Evolutionary conservation across 2,797 vertebrate species (phyloP).

Genomic region (Macropodus opercularis): DNA sequence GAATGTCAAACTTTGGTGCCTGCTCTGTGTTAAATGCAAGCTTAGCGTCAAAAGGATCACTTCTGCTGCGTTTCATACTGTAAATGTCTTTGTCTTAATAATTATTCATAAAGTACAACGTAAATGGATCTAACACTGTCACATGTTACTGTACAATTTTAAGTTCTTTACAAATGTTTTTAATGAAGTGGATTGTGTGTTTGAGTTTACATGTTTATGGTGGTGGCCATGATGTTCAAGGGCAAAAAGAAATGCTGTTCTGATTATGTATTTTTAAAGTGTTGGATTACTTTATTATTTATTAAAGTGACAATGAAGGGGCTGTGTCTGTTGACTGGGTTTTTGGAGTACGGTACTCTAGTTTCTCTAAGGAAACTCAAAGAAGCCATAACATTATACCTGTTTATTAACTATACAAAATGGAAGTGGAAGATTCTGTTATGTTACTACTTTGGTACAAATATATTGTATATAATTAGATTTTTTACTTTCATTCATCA

Average conservation of each 20-base stretch:
- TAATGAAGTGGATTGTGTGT: not conserved
- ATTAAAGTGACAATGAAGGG: slow-evolving; percentile 56
- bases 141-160: slow-evolving; percentile 3
- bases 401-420: no score
- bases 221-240: not conserved
- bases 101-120: slow-evolving; percentile 35
- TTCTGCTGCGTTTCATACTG: slow-evolving; percentile 13
- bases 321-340: not conserved
- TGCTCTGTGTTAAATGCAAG: slow-evolving; percentile 36
- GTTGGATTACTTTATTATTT: slow-evolving; percentile 54
- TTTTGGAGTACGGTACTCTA: not conserved
- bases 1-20: slow-evolving; percentile 55
- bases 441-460: no score
- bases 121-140: slow-evolving; percentile 16
- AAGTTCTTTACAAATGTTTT: slow-evolving; percentile 8
- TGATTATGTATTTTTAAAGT: slow-evolving; percentile 23
- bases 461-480: no score
- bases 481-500: no score
- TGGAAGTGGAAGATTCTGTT: no score
- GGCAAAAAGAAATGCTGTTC: slow-evolving; percentile 12
- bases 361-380: slow-evolving; percentile 18
- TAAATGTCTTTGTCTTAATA: slow-evolving; percentile 7
- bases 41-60: not conserved
- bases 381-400: no score
- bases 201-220: slow-evolving; percentile 20